These are phyloP conservation scores for Acronicta psi DNA, from an alignment of 2,888 invertebrate genomes.

Conservation along the genomic window DNA sequence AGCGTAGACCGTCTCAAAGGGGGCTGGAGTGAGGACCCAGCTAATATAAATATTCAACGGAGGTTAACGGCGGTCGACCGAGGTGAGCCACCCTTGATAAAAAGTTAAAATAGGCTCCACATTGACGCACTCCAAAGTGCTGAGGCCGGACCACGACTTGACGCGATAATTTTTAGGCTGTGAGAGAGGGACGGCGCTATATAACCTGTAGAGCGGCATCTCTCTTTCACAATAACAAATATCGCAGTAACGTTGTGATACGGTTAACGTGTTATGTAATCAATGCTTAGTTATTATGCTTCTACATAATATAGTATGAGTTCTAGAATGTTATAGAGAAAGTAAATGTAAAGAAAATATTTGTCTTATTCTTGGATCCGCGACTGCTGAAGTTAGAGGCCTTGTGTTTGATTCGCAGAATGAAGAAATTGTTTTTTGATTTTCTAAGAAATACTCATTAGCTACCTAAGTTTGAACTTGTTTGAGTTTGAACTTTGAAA, in stretches of 20 bases:
- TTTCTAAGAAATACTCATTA: too few species aligned
- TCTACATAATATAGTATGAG: not conserved
- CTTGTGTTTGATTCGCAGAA: too few species aligned
- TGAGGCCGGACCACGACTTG: not conserved
- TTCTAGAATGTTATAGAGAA: not conserved
- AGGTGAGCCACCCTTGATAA: constrained; percentile 66
- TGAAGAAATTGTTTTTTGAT: too few species aligned
- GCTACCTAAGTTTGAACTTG: too few species aligned
- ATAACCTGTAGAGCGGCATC: too few species aligned
- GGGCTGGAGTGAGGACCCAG: constrained; percentile 57
- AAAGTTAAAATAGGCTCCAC: constrained; percentile 66
- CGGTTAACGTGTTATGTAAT: constrained; percentile 33
- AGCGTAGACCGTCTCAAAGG: constrained; percentile 56
- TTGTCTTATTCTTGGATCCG: not conserved
- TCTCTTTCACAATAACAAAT: too few species aligned
- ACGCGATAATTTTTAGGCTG: too few species aligned
- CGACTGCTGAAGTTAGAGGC: too few species aligned
- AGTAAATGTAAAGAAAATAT: not conserved
- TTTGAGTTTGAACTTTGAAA: too few species aligned
- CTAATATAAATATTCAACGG: constrained; percentile 79
- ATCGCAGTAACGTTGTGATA: too few species aligned
- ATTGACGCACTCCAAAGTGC: constrained; percentile 46
- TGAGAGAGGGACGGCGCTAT: too few species aligned
- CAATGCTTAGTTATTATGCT: constrained; percentile 16
- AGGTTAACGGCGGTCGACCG: constrained; percentile 70